These are phyloP conservation scores for Prionailurus viverrinus DNA, from an alignment of 2,113 vertebrate genomes.

Conservation along the genomic window DNA sequence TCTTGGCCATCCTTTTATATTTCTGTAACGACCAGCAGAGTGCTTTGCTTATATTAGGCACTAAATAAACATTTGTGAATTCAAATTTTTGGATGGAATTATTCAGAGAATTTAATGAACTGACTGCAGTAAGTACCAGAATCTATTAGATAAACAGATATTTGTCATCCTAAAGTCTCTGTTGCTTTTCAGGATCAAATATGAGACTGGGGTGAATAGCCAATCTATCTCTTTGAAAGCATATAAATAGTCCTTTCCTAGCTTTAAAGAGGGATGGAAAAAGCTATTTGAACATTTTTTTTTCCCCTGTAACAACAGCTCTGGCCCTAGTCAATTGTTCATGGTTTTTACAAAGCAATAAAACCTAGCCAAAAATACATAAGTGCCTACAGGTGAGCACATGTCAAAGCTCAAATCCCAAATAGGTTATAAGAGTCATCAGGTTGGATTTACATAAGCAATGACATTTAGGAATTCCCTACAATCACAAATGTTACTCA, in stretches of 20 bases:
- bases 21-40: not conserved
- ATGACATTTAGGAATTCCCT: conserved; percentile 50
- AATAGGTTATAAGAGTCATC: conserved; percentile 37
- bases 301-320: not conserved
- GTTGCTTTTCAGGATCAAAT: conserved; percentile 17
- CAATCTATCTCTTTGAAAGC: not conserved
- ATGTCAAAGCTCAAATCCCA: conserved; percentile 23
- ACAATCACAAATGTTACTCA: not conserved
- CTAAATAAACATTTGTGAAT: conserved; percentile 6
- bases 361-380: not conserved
- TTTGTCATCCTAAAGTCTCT: conserved; percentile 57
- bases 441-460: conserved; percentile 61
- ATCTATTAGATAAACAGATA: conserved; percentile 47
- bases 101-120: conserved; percentile 40
- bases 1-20: not conserved
- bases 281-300: not conserved
- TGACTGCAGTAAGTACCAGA: not conserved
- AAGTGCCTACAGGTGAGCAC: not conserved
- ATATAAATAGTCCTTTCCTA: not conserved
- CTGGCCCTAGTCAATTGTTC: conserved; percentile 14
- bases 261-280: conserved; percentile 30
- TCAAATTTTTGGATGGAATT: conserved; percentile 48
- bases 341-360: conserved; percentile 44
- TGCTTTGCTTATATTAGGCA: not conserved
- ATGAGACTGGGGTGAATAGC: not conserved